A percentile compares a stretch with the other conserved stretches of the same genome.
phyloP scores from a whole-genome alignment of 2,113 vertebrate species.

The Trogon surrucura region DNA sequence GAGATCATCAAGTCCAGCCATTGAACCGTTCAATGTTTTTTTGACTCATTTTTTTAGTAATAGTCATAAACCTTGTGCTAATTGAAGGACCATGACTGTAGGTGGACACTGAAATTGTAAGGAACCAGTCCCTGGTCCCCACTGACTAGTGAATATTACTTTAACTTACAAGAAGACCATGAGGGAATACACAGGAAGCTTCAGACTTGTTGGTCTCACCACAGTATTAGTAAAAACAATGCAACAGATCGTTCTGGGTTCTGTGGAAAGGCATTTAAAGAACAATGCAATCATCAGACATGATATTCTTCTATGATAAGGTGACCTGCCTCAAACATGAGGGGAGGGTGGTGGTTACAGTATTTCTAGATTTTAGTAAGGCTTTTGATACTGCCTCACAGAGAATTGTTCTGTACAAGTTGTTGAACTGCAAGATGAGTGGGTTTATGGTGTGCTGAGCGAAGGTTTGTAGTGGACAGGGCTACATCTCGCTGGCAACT shows the following conservation, averaged over 20 bases:
- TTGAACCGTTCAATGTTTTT: background rate
- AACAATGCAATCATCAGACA: background rate
- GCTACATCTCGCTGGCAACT: fast-evolving
- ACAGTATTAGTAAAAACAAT: too few species aligned
- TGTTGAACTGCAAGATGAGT: background rate
- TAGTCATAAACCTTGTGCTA: fast-evolving
- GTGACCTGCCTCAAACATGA: background rate
- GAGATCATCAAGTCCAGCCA: too few species aligned
- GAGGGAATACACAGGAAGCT: background rate
- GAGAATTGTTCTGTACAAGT: background rate
- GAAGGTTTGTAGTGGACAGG: background rate
- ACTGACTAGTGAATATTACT: background rate
- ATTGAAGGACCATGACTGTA: background rate
- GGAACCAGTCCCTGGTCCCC: background rate
- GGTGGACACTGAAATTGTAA: background rate
- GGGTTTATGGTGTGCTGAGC: background rate
- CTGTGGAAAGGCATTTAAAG: background rate
- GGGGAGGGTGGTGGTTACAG: background rate
- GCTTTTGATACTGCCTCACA: background rate
- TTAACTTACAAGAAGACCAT: background rate
- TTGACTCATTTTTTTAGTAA: background rate
- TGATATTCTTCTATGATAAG: too few species aligned
- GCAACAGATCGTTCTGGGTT: background rate
- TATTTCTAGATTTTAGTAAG: background rate
- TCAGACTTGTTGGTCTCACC: background rate